A percentile compares a stretch with the other conserved stretches of the same genome.
phyloP scores from a whole-genome alignment of 1,140 invertebrate species.

The Anagrus nilaparvatae region DNA sequence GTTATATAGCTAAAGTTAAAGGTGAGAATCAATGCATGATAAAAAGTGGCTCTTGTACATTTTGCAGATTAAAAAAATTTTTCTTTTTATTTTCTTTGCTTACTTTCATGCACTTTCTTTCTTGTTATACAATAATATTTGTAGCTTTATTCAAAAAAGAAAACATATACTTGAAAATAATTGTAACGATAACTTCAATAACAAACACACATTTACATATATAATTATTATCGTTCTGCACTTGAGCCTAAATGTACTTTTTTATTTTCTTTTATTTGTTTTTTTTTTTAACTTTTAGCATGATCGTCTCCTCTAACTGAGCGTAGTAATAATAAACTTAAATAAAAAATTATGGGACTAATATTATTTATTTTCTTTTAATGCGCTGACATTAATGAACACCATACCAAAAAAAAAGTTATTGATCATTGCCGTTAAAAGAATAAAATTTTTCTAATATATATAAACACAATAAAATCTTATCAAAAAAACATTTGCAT shows the following conservation, averaged over 20 bases:
- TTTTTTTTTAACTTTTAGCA: not conserved
- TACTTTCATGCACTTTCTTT: no score
- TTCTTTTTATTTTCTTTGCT: not conserved
- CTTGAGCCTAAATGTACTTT: conserved; percentile 9
- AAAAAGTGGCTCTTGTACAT: conserved; percentile 2
- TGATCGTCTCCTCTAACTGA: conserved; percentile 34
- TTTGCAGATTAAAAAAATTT: conserved; percentile 2
- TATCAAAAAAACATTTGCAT: conserved; percentile 30
- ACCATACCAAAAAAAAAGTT: conserved; percentile 38
- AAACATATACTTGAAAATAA: conserved; percentile 12
- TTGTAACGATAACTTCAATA: conserved; percentile 5
- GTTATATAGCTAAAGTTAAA: conserved; percentile 27
- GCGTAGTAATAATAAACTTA: conserved; percentile 34
- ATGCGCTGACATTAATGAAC: conserved; percentile 41
- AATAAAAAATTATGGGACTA: conserved; percentile 38
- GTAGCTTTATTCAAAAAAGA: conserved; percentile 14
- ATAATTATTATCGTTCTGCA: not conserved
- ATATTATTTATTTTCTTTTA: conserved; percentile 38
- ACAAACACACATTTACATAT: conserved; percentile 3
- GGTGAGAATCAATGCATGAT: conserved; percentile 30
- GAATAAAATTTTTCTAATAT: conserved; percentile 36
- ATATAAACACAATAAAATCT: conserved; percentile 39
- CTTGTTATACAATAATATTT: conserved; percentile 1
- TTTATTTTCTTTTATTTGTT: conserved; percentile 6
- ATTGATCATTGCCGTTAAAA: conserved; percentile 28